Base-by-base conservation (phyloP, 2,113 vertebrate genomes). In the Diphyllodes magnificus region DNA sequence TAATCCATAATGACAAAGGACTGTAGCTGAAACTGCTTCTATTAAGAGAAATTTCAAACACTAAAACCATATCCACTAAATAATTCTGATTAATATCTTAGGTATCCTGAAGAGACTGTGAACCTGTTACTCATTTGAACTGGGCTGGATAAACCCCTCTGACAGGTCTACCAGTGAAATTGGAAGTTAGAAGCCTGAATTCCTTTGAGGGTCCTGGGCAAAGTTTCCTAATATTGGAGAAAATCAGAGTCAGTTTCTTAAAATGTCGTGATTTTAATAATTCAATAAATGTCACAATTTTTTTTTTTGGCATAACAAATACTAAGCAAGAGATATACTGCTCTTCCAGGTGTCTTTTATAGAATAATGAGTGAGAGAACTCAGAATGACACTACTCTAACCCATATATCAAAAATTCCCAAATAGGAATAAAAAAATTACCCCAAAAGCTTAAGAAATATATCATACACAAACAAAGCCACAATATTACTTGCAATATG, bases 231-330 rank as follows among this genome's bases (percentile, higher is more conserved):
- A 79, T 69, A 15, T 42, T 75, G 57, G 57, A 72, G 63, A 85
- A 89, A 95, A 85, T 82, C 54, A 94, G 30, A 64, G 57, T 72
- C 31, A 56, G 28, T 87, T 91, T 71, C 53, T 72, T 79, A 61
- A 96, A 94, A 90, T 72, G 28, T 45, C 40, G 82, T 57, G 1
- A 59, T 49, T 91, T 91, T 94, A 87, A 91, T 91, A 84, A 88
- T 81, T 86, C 51, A 93, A 39, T 66, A 86, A 90, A 76, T 64
- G 17, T 60, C 2, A 44, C 63, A 35, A 54, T 81, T 78, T 92
- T 39, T 30, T 71, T 30, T 70, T 44, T 22, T 33, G 69, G 59
- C 49, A 87, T 85, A 60, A 73, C 23, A 78, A 88, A 71, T 21
- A 24, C 9, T 86, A 68, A 91, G 22, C 11, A 30, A 69, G 49